Evolutionary conservation across 2,797 vertebrate genomes (phyloP).

Genomic region (Pampus argenteus): DNA sequence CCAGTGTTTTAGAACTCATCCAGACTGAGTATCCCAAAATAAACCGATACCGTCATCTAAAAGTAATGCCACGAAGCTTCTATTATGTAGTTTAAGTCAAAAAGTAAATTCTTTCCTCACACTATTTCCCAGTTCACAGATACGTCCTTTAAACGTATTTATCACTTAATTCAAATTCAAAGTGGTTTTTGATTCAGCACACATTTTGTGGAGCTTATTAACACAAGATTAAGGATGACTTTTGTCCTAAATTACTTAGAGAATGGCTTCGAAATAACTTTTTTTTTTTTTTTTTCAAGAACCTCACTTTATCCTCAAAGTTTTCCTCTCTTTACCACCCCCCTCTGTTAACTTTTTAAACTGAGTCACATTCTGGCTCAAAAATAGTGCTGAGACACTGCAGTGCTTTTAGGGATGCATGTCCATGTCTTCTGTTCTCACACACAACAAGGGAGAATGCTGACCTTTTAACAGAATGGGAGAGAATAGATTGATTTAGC

Average conservation of each 20-base stretch:
- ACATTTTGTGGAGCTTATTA: constrained; percentile 34
- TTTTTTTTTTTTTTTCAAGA: constrained; percentile 14
- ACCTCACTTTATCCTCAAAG: constrained; percentile 24
- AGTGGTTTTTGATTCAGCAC: constrained; percentile 19
- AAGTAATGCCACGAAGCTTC: neutral
- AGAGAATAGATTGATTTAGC: constrained; percentile 68
- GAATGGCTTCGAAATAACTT: constrained; percentile 33
- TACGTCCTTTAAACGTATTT: constrained; percentile 20
- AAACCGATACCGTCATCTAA: too few species aligned
- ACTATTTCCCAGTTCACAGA: constrained; percentile 17
- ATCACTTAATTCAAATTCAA: constrained; percentile 8
- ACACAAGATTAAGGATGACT: constrained; percentile 26
- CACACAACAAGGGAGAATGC: constrained; percentile 48
- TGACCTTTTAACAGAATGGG: constrained; percentile 70
- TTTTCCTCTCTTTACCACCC: constrained; percentile 17
- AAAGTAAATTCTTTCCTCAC: neutral
- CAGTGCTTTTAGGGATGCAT: constrained; percentile 68
- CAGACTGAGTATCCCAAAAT: constrained; percentile 5
- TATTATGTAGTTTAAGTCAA: neutral
- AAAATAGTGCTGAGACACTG: constrained; percentile 60
- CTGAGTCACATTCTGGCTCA: constrained; percentile 29
- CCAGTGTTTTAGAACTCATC: neutral
- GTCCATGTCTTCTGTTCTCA: constrained; percentile 60
- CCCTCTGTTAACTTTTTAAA: constrained; percentile 50
- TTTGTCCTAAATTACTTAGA: constrained; percentile 20